These are phyloP conservation scores for Rhamnusium bicolor DNA, from an alignment of 2,888 invertebrate genomes.

Conservation along the genomic window DNA sequence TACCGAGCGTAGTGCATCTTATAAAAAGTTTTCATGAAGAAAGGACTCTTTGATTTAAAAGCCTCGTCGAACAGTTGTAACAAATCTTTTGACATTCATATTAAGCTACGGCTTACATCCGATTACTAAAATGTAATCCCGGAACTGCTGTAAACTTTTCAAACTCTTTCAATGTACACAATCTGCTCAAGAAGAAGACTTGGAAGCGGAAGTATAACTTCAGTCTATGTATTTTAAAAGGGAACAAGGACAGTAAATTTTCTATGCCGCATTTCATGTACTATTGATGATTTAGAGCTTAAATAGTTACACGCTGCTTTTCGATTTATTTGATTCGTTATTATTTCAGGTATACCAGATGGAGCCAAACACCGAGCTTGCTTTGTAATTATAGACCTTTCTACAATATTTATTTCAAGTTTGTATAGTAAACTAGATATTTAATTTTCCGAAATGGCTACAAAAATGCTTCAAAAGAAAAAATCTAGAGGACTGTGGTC, in stretches of 20 bases:
- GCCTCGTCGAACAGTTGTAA: constrained; percentile 43
- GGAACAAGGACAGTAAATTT: constrained; percentile 28
- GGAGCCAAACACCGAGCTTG: too few relatives aligned
- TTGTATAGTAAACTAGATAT: too few relatives aligned
- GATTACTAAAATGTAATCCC: constrained; percentile 49
- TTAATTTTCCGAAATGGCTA: too few relatives aligned
- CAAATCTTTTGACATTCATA: constrained; percentile 53
- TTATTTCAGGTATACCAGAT: too few relatives aligned
- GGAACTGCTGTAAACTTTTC: constrained; percentile 45
- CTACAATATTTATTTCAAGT: too few relatives aligned
- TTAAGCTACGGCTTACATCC: constrained; percentile 49
- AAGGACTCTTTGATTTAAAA: constrained; percentile 38
- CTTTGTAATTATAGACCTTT: too few relatives aligned
- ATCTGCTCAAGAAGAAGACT: constrained; percentile 30
- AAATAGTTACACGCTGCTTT: neutral
- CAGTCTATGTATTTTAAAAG: neutral
- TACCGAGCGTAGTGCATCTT: neutral
- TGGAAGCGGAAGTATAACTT: constrained; percentile 15
- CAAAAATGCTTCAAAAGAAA: too few relatives aligned
- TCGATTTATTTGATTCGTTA: neutral
- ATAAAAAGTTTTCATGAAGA: constrained; percentile 22
- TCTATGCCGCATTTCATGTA: neutral
- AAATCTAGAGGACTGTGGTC: too few relatives aligned
- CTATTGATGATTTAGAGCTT: neutral
- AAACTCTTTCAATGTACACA: constrained; percentile 45